Percentiles rank a stretch among this genome's conserved stretches.
Conservation (phyloP, 2,113 vertebrate genomes). For the Sigmodon hispidus region DNA sequence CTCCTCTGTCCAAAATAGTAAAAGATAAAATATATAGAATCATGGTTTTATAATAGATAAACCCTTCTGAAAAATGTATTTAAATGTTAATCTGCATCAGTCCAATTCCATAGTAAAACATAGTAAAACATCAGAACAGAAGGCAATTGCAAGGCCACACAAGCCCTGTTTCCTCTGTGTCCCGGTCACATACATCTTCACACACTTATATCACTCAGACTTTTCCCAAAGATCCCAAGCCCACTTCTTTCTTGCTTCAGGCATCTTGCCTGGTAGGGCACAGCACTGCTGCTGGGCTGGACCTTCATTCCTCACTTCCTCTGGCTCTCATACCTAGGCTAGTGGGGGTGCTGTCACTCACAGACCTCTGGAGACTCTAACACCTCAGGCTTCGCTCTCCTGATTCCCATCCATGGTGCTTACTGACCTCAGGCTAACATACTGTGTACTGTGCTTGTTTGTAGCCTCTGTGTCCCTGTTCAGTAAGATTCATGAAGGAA, state of each 20-base stretch:
- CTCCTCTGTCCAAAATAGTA: neutral
- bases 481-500: neutral
- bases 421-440: neutral
- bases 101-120: neutral
- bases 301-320: fast-evolving
- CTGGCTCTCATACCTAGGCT: neutral
- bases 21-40: neutral
- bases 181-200: neutral
- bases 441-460: neutral
- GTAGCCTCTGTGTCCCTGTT: conserved; percentile 1
- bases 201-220: neutral
- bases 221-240: neutral
- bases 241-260: neutral
- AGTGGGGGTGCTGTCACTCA: neutral
- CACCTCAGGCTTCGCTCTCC: neutral
- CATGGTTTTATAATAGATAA: conserved; percentile 6
- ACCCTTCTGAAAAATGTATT: neutral
- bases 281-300: neutral
- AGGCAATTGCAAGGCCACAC: neutral
- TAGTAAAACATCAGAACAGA: neutral
- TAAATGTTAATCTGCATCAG: neutral
- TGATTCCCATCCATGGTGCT: neutral
- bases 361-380: neutral
- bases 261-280: neutral
- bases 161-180: neutral